Base-by-base conservation (phyloP, 2,797 vertebrate genomes). In the Sorex maritimensis region DNA sequence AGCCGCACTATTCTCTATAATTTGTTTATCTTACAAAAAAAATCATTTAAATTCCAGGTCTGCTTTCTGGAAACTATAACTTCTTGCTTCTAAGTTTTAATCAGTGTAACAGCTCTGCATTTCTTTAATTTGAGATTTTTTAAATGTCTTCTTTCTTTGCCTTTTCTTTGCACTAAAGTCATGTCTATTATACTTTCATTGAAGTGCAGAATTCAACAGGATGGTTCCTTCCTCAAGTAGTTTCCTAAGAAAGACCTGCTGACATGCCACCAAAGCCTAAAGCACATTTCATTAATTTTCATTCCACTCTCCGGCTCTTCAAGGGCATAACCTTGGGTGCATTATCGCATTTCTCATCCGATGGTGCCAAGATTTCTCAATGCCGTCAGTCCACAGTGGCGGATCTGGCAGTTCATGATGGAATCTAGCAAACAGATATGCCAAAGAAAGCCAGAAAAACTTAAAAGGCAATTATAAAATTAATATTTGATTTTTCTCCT, bases 21-120 rank as follows among this genome's bases (percentile, higher is more conserved):
- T 80, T 74, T 80, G 1, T 28, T 55, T 15, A 26, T 58, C 26
- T 10, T n/a, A 63, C 14, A 68, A 72, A 23, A 44, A 44, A 44
- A 44, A 44, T 44, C 41, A 90, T 87, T 80, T 90, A 80, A 75
- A 65, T 77, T 74, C 92, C 84, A 46, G 41, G 41, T 14, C 26
- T 78, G 26, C 28, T 84, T 92, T 81, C 52, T 86, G 38, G 61
- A 90, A 96, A 88, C 7, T 79, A 23, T 81, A 92, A 38, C 74
- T 77, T 46, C 71, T 55, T 84, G 24, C 91, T 92, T 90, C 77
- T n/a, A 30, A 84, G 24, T 84, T 84, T 91, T 75, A 52, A 75
- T 79, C 73, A 65, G 81, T 87, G 23, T 71, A 69, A 28, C n/a
- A 74, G n/a, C 49, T 88, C 55, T 30, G 9, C 21, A 79, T 55